Base-by-base conservation (phyloP, 1,140 invertebrate species). In the Cydia amplana region DNA sequence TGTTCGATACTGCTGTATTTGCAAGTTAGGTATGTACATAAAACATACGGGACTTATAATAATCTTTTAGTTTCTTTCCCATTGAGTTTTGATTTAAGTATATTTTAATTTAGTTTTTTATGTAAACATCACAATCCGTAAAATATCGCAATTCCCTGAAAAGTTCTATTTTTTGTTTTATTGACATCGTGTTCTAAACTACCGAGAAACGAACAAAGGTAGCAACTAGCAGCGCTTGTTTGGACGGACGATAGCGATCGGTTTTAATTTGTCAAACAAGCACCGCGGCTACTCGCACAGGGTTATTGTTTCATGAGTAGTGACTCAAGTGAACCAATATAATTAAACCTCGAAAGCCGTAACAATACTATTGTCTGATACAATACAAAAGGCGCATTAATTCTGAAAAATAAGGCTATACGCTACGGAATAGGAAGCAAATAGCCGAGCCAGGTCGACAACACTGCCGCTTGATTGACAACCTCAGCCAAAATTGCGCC, bases 211-310 rank as follows among this genome's bases (percentile, higher is more conserved):
- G 64, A 67, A 36, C 28, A 67, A 67, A 36, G 16, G 64, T 28
- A 36, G 32, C 4, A 28, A 32, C 28, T 28, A 36, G 32, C 4
- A 28, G n/a, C 28, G 64, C 0, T 36, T 67, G 64, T 67, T 67
- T 36, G 14, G 64, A 36, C 28, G 18, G 28, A 36, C 28, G 18
- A 14, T 67, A 67, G 14, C 64, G 28, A 67, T 67, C 64, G 64
- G 5, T 67, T 67, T 32, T 36, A 67, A 67, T 67, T 67, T 67
- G 64, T 67, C 64, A 67, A 67, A 20, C 64, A 67, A 67, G 32
- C 28, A 12, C 23, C 23, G 25, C 23, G 25, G 18, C n/a, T 55
- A 55, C 51, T 55, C 51, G 51, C n/a, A 55, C 51, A 20, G 51
- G 16, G 7, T 55, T 55, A 18, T 16, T 20, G n/a, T 55, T 55